Base-by-base conservation (phyloP, 92 coral and sea anemone species). In the Muricea muricata region DNA sequence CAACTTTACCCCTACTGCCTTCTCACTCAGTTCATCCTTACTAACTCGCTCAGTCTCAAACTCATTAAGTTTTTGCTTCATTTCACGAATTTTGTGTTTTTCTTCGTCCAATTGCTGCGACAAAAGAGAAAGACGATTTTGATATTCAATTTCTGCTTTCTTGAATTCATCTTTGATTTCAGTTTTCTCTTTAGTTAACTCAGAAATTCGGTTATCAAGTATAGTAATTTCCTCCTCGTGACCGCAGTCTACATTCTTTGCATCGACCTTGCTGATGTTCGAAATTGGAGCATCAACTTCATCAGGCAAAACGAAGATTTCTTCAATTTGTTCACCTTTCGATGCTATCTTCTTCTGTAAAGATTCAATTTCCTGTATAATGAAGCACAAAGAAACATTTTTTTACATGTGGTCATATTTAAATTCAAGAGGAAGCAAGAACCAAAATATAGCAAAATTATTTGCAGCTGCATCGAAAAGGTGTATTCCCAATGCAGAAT, bases 161-260 rank as follows among this genome's bases (percentile, higher is more conserved):
- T 32, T 33, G 71, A 78, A 15, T 39, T 57, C 42, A n/a, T 26
- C 37, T 17, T 50, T 45, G 12, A 33, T 34, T 50, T 50, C 67
- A 55, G 34, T 28, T 76, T 78, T 78, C 11, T 61, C 83, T 24
- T 39, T 78, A 33, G 69, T 78, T 56, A 78, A 78, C 31, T 63
- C 83, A 26, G 83, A 32, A 48, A 73, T 39, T 65, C 73, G 47
- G 65, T 74, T 76, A 21, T 83, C 92, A 11, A 85, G 86, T 14
- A 76, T 70, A 47, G 61, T 71, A 46, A 85, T 90, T 9, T 89
- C 61, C 55, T 95, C 91, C 30, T 80, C 92, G 25, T 88, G 84
- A 48, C 80, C 90, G 7, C 87, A 11, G 28, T 63, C 86, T 9
- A 87, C 80, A 50, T 76, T 78, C 56, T 66, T 75, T 17, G 85